phyloP scores from a whole-genome alignment of 2,113 vertebrate genomes.

The Aphyosemion australe region DNA sequence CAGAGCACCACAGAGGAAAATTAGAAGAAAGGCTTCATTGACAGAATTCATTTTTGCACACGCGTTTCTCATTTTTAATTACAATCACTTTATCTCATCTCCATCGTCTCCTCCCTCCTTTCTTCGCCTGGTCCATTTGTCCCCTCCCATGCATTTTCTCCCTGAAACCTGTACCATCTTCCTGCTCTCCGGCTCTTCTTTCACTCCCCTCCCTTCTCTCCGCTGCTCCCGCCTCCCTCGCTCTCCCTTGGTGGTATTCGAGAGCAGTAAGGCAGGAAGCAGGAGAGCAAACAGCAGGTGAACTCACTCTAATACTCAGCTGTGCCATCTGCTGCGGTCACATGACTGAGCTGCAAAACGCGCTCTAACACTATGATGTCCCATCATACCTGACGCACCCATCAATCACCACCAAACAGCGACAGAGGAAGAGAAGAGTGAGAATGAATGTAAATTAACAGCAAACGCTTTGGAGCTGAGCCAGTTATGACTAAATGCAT shows the following conservation, averaged over 20 bases:
- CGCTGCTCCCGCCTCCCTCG: constrained; percentile 35
- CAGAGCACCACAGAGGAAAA: constrained; percentile 22
- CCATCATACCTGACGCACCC: constrained; percentile 92
- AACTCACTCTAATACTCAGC: constrained; percentile 80
- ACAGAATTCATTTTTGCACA: constrained; percentile 25
- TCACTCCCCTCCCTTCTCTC: constrained; percentile 27
- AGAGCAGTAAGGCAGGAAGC: constrained; percentile 73
- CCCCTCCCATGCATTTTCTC: constrained; percentile 2
- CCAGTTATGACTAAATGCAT: constrained; percentile 27
- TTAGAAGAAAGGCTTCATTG: constrained; percentile 29
- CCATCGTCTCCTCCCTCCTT: constrained; percentile 39
- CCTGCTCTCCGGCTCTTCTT: constrained; percentile 17
- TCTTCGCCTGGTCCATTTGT: constrained; percentile 24
- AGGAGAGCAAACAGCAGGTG: constrained; percentile 90
- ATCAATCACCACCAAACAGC: constrained; percentile 86
- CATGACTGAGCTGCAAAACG: constrained; percentile 83
- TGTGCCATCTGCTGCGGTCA: constrained; percentile 90
- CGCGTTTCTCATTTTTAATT: constrained; percentile 9
- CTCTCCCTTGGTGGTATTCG: constrained; percentile 80
- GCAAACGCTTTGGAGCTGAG: constrained; percentile 12
- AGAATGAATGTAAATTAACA: constrained; percentile 14
- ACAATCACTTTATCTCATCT: constrained; percentile 25
- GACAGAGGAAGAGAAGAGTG: constrained; percentile 38
- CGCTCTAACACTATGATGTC: constrained; percentile 88
- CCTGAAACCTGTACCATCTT: constrained; percentile 17